Conservation (phyloP, 2,113 vertebrate genomes). For the Periophthalmus modestus region DNA sequence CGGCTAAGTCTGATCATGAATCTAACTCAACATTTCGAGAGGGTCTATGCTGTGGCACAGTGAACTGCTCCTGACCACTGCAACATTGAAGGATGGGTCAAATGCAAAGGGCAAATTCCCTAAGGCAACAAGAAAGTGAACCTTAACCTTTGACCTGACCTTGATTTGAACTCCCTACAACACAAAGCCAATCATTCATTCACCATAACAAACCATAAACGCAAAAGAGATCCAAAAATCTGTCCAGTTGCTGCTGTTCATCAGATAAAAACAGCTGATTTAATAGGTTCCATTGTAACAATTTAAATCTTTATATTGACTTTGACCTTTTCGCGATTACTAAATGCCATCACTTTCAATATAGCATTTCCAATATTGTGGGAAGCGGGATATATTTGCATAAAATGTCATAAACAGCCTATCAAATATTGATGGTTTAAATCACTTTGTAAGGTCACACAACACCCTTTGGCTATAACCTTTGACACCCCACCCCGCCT, state of each 20-base stretch:
- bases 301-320: background rate
- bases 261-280: background rate
- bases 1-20: background rate
- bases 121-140: background rate
- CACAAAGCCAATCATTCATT: background rate
- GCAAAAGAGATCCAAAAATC: background rate
- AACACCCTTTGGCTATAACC: constrained; percentile 2
- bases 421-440: constrained; percentile 9
- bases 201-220: background rate
- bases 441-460: constrained; percentile 3
- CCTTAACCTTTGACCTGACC: background rate
- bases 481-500: background rate
- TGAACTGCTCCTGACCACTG: background rate
- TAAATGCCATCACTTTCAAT: constrained; percentile 5
- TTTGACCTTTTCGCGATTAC: background rate
- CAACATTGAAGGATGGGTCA: background rate
- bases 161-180: background rate
- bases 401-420: constrained; percentile 8
- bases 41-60: too few relatives aligned
- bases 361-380: background rate
- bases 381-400: background rate
- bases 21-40: background rate
- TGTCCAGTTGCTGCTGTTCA: background rate
- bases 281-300: background rate
- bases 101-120: background rate